These are phyloP conservation scores for Papilio helenus DNA, from an alignment of 1,140 invertebrate genomes.

Conservation along the genomic window DNA sequence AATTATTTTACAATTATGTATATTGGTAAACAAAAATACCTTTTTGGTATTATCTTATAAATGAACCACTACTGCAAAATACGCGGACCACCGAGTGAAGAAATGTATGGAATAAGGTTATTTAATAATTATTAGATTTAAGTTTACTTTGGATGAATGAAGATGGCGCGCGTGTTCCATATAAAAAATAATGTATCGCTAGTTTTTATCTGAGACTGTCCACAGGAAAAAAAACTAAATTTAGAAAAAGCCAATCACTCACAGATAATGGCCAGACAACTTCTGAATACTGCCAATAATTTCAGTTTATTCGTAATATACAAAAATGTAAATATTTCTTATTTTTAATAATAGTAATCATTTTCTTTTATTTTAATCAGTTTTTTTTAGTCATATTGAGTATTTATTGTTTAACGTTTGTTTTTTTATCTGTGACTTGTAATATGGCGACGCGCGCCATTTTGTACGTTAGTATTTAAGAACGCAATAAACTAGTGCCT, in stretches of 20 bases:
- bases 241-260: too few species aligned
- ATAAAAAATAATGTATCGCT: too few species aligned
- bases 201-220: too few species aligned
- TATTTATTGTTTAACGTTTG: too few species aligned
- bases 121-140: constrained; percentile 30
- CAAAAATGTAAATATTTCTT: too few species aligned
- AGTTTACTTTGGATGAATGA: constrained; percentile 11
- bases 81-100: constrained; percentile 43
- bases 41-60: not conserved
- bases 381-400: too few species aligned
- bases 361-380: too few species aligned
- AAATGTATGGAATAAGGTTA: constrained; percentile 26
- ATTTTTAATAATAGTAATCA: too few species aligned
- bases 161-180: not conserved
- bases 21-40: not conserved
- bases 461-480: constrained; percentile 37
- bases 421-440: not conserved
- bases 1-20: not conserved
- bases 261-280: too few species aligned
- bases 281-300: too few species aligned
- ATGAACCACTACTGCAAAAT: not conserved
- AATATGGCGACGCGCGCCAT: not conserved
- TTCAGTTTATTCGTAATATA: too few species aligned
- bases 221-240: too few species aligned
- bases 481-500: constrained; percentile 63